Evolutionary conservation across 2,888 invertebrate genomes (phyloP).

Genomic region (Blastobasis adustella): DNA sequence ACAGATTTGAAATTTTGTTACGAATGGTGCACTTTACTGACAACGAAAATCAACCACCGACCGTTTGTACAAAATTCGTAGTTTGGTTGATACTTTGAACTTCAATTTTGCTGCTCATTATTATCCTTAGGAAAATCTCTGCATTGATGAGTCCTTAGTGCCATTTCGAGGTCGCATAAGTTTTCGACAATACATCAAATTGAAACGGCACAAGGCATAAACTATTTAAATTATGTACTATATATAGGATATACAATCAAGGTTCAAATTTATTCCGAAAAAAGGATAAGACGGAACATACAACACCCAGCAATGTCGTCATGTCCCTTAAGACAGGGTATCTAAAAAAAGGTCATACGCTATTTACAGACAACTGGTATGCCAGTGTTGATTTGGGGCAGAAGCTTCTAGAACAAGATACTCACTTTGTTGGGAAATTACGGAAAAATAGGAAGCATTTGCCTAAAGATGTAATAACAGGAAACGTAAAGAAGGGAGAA

Average conservation of each 20-base stretch:
- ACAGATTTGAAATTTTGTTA: conserved; percentile 25
- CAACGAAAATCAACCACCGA: conserved; percentile 18
- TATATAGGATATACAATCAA: conserved; percentile 19
- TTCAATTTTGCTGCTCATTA: conserved; percentile 16
- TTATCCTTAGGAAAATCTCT: conserved; percentile 17
- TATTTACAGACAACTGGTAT: conserved; percentile 19
- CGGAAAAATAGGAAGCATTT: conserved; percentile 10
- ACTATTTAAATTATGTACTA: conserved; percentile 21
- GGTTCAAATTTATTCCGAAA: conserved; percentile 21
- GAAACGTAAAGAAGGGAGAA: conserved; percentile 8
- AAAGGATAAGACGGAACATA: conserved; percentile 19
- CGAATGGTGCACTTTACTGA: conserved; percentile 29
- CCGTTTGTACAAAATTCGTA: conserved; percentile 19
- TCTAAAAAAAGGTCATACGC: conserved; percentile 18
- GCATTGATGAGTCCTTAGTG: conserved; percentile 26
- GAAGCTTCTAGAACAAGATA: conserved; percentile 10
- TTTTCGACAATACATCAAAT: conserved; percentile 23
- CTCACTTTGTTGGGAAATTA: conserved; percentile 14
- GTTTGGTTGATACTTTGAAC: conserved; percentile 23
- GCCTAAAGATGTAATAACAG: conserved; percentile 7
- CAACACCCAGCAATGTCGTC: conserved; percentile 22
- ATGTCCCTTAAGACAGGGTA: conserved; percentile 22
- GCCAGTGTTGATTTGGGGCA: conserved; percentile 18
- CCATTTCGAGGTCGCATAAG: conserved; percentile 25
- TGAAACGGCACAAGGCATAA: conserved; percentile 24